These are phyloP conservation scores for Hydrocynus forskahlii DNA, from an alignment of 2,797 vertebrate genomes.

Conservation along the genomic window DNA sequence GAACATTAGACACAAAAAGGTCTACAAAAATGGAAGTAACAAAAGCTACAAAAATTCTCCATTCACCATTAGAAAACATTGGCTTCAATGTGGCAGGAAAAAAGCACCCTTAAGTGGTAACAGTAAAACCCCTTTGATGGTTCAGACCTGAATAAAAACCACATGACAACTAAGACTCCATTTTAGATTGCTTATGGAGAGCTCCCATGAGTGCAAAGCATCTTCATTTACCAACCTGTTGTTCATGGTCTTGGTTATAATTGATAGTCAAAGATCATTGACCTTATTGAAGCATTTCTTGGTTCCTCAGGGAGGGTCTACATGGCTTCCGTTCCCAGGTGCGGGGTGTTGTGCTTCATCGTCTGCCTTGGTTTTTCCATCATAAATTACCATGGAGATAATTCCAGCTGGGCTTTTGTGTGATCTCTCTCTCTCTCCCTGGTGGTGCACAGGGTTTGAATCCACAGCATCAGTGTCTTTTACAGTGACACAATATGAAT, in stretches of 20 bases:
- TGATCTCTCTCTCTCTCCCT: constrained; percentile 32
- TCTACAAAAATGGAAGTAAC: constrained; percentile 77
- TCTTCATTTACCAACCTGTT: constrained; percentile 13
- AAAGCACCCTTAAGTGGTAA: constrained; percentile 75
- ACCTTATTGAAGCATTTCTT: constrained; percentile 16
- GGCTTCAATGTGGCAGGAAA: constrained; percentile 60
- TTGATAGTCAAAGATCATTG: constrained; percentile 12
- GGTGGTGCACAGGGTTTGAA: constrained; percentile 32
- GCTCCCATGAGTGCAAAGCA: constrained; percentile 31
- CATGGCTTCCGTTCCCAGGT: constrained; percentile 60
- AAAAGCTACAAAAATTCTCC: constrained; percentile 74
- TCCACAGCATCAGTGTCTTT: constrained; percentile 37
- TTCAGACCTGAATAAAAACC: constrained; percentile 51
- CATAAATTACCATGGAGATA: constrained; percentile 41
- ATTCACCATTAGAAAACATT: constrained; percentile 70
- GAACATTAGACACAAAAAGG: constrained; percentile 44
- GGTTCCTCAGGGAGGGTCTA: constrained; percentile 31
- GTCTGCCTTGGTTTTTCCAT: constrained; percentile 41
- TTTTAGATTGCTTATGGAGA: constrained; percentile 40
- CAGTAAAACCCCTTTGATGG: constrained; percentile 59
- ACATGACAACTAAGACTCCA: constrained; percentile 34
- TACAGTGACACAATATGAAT: constrained; percentile 37
- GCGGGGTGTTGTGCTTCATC: constrained; percentile 74
- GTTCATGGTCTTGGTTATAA: not conserved
- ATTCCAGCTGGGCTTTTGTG: constrained; percentile 30